Conservation (phyloP, 2,113 vertebrate genomes). For the Pleuronectes platessa region DNA sequence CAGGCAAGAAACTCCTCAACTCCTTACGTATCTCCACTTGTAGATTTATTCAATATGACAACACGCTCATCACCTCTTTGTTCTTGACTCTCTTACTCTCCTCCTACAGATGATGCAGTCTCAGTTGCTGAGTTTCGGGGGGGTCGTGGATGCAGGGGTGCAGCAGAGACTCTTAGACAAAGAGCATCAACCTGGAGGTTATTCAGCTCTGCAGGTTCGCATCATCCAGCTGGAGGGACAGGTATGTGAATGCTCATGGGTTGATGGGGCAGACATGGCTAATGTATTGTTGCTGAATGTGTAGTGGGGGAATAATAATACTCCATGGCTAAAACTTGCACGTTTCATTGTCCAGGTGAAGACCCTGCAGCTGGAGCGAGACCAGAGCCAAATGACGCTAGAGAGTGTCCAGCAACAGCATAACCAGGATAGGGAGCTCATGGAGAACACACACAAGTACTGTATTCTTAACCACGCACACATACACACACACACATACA, state of each 20-base stretch:
- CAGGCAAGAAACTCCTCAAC: conserved; percentile 62
- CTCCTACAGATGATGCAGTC: conserved; percentile 72
- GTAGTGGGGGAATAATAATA: not conserved
- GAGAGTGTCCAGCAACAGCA: conserved; percentile 85
- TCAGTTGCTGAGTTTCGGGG: conserved; percentile 63
- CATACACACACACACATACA: not conserved
- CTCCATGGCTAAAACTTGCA: too few species aligned
- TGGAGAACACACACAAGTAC: conserved; percentile 88
- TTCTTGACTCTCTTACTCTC: conserved; percentile 11
- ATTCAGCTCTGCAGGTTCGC: conserved; percentile 73
- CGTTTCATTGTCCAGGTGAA: conserved; percentile 77
- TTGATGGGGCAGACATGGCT: not conserved
- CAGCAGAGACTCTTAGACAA: conserved; percentile 53
- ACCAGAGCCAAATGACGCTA: conserved; percentile 83
- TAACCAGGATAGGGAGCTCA: conserved; percentile 84
- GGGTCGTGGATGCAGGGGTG: conserved; percentile 51
- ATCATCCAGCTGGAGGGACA: conserved; percentile 85
- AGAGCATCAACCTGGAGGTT: conserved; percentile 68
- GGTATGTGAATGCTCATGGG: conserved; percentile 67
- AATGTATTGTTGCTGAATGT: too few species aligned
- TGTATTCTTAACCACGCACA: not conserved
- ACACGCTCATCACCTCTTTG: not conserved
- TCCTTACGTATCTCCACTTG: not conserved
- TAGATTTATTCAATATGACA: not conserved
- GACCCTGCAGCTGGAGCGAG: conserved; percentile 85